phyloP scores from a whole-genome alignment of 1,140 invertebrate genomes.

The Cydia splendana region DNA sequence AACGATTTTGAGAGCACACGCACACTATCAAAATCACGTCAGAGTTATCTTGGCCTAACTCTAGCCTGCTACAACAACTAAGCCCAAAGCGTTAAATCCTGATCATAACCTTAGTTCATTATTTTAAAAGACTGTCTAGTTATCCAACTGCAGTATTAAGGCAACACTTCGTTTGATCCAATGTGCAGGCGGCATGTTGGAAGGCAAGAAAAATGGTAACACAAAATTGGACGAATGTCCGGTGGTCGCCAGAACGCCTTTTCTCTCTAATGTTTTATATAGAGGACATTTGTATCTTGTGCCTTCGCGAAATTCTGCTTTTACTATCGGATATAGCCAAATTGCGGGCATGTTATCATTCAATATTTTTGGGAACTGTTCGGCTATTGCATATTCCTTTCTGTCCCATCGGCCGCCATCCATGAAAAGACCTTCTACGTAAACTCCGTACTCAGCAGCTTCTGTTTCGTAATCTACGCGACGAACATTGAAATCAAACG shows the following conservation, averaged over 20 bases:
- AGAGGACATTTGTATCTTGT: slow-evolving; percentile 89
- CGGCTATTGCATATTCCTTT: slow-evolving; percentile 81
- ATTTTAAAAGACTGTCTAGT: slow-evolving; percentile 70
- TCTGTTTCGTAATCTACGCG: slow-evolving; percentile 70
- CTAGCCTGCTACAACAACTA: too few relatives aligned
- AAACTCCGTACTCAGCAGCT: slow-evolving; percentile 87
- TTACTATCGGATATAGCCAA: slow-evolving; percentile 84
- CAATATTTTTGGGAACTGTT: slow-evolving; percentile 91
- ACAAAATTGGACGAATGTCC: slow-evolving; percentile 97
- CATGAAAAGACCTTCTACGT: slow-evolving; percentile 90
- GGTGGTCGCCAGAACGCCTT: slow-evolving; percentile 91
- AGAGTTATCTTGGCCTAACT: too few relatives aligned
- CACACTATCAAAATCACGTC: too few relatives aligned
- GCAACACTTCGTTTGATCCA: slow-evolving; percentile 95
- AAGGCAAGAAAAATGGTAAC: slow-evolving; percentile 87
- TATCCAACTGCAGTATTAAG: slow-evolving; percentile 89
- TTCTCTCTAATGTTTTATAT: slow-evolving; percentile 93
- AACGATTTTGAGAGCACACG: too few relatives aligned
- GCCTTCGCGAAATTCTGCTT: slow-evolving; percentile 79
- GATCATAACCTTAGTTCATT: neutral
- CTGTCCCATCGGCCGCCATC: slow-evolving; percentile 93
- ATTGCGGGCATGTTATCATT: slow-evolving; percentile 90
- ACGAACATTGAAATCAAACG: slow-evolving; percentile 89
- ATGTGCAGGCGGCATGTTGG: slow-evolving; percentile 84
- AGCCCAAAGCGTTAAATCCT: neutral